Evolutionary conservation across 2,888 invertebrate genomes (phyloP), one percentile per base, ranked within the genome.

Genomic region (Ectropis crepuscularia): DNA sequence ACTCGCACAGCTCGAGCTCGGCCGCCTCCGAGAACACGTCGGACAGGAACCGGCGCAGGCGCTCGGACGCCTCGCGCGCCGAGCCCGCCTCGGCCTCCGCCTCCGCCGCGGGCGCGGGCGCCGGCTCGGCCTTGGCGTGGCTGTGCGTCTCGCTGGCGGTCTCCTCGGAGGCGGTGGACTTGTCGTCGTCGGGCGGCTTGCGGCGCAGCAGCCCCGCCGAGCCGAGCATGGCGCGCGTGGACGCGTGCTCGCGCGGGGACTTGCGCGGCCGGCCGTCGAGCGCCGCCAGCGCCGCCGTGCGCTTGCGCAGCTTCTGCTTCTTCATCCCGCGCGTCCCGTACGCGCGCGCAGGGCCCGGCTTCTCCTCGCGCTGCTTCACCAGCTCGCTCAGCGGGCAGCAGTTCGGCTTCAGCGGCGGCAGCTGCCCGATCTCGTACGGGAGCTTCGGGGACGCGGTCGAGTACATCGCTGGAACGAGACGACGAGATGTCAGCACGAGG

Each of bases 181-280:
- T 90, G 12, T 83, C 79, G 74, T 90, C 93, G 62, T 89, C 93
- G 2, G 75, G 72, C 65, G 88, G 80, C 73, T 90, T 93, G 61
- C 94, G 85, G 54, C 94, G 89, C 42, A 95, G 87, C 28, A 96
- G 84, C 58, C 95, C 95, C 46, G 89, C 89, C 0, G 91, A 89
- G 8, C 95, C 95, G 5, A 97, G 94, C 62, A 97, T 96, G 0
- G 97, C 97, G 64, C 97, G 86, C 0, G 98, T 98, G 0, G 97
- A 97, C 0, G 97, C 97, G 80, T 98, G 97, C 81, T 97, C 97
- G 28, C 98, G 92, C 0, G 98, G 98, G 0, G 97, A 97, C 80
- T 97, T 97, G 46, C 98, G 90, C 0, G 97, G 96, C 66, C 95
- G 95, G 39, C 90, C 90, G 51, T 94, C 94, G 6, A 87, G 68